These are phyloP conservation scores for Cacoxenus indagator DNA, from an alignment of 2,888 invertebrate species.

Conservation along the genomic window DNA sequence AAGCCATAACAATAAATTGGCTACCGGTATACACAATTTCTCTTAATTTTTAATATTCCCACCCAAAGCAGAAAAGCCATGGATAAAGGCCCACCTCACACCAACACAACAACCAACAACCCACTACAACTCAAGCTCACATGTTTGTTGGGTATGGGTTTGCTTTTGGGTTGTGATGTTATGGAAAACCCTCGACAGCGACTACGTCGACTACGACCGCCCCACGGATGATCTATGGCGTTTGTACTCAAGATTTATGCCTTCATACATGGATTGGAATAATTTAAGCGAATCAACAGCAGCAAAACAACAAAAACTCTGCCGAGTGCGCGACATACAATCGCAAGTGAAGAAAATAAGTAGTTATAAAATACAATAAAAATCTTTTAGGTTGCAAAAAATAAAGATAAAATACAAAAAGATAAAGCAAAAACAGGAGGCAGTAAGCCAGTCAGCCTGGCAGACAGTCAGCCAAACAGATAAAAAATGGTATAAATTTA, in stretches of 20 bases:
- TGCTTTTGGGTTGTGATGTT: neutral
- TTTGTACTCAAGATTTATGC: constrained; percentile 56
- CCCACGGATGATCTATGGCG: constrained; percentile 63
- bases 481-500: constrained; percentile 59
- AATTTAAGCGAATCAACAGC: constrained; percentile 53
- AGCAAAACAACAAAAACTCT: neutral
- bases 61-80: constrained; percentile 40
- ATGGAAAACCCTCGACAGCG: neutral
- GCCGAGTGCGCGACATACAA: constrained; percentile 41
- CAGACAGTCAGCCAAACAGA: neutral
- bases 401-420: neutral
- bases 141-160: neutral
- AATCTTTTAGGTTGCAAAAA: constrained; percentile 21
- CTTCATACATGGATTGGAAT: constrained; percentile 51
- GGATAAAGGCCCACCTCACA: neutral
- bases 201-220: constrained; percentile 9
- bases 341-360: constrained; percentile 40
- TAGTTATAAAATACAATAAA: constrained; percentile 54
- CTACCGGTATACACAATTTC: constrained; percentile 14
- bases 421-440: neutral
- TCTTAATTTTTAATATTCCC: constrained; percentile 59
- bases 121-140: neutral
- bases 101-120: neutral
- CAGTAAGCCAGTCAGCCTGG: neutral
- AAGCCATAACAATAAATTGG: constrained; percentile 19